These are phyloP conservation scores for Camponotus fellah DNA, from an alignment of 2,888 invertebrate genomes.

Conservation along the genomic window DNA sequence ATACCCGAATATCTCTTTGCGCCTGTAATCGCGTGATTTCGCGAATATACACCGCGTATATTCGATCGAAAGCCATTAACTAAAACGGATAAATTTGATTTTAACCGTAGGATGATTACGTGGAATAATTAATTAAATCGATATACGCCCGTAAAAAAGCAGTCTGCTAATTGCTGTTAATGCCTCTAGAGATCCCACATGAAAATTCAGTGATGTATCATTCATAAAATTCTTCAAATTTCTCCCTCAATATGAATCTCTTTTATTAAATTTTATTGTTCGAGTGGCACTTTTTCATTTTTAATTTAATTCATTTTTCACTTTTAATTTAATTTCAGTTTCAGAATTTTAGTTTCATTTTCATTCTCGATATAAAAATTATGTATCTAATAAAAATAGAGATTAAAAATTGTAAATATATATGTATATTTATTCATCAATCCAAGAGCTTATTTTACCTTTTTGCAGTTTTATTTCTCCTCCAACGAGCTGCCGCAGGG, in stretches of 20 bases:
- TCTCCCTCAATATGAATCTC: background rate
- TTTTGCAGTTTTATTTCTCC: constrained; percentile 73
- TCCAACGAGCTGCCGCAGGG: constrained; percentile 77
- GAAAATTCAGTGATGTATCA: background rate
- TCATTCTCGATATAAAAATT: background rate
- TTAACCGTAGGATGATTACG: background rate
- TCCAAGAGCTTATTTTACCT: constrained; percentile 66
- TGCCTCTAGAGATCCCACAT: background rate
- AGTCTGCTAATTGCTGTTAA: background rate
- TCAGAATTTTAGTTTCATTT: background rate
- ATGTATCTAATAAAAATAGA: background rate
- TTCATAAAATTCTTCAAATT: background rate
- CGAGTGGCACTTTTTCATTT: background rate
- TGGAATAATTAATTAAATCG: background rate
- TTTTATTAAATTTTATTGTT: background rate
- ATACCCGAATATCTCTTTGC: background rate
- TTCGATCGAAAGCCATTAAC: constrained; percentile 7
- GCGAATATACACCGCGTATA: background rate
- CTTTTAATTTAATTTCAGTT: background rate
- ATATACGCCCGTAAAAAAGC: background rate
- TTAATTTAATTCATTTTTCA: background rate
- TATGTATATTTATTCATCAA: background rate
- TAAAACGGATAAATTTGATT: background rate
- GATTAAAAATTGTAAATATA: background rate
- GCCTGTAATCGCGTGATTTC: background rate